A percentile compares a stretch with the other conserved stretches of the same genome.
These are phyloP conservation scores for Temnothorax nylanderi DNA, from an alignment of 1,140 invertebrate genomes.

Conservation along the genomic window DNA sequence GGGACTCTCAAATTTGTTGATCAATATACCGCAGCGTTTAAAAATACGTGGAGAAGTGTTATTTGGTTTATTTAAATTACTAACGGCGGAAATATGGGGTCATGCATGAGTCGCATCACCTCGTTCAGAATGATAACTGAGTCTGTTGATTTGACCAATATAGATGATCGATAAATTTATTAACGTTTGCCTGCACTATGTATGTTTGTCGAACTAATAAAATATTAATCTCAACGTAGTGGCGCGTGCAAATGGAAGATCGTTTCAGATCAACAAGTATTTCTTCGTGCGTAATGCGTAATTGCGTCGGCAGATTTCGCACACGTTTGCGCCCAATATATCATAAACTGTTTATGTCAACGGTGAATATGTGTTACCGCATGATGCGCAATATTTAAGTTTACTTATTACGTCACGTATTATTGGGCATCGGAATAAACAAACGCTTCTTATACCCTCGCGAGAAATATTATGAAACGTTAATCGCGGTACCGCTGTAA, in stretches of 20 bases:
- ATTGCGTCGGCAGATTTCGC: not conserved
- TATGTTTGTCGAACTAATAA: constrained; percentile 31
- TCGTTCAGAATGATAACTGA: not conserved
- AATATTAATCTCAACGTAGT: constrained; percentile 29
- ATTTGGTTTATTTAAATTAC: not conserved
- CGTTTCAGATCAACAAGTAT: constrained; percentile 33
- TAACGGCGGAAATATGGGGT: not conserved
- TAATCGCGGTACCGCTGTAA: constrained; percentile 9
- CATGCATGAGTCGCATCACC: not conserved
- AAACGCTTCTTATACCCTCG: not conserved
- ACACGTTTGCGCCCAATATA: not conserved
- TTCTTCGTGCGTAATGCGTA: constrained; percentile 22
- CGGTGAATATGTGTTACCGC: not conserved
- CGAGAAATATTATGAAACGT: constrained; percentile 2
- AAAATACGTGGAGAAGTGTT: not conserved
- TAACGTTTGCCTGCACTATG: not conserved
- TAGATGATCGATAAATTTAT: constrained; percentile 15
- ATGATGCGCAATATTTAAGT: not conserved
- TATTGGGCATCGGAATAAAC: not conserved
- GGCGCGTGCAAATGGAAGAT: constrained; percentile 5
- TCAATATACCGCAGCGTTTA: not conserved
- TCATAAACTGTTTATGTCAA: not conserved
- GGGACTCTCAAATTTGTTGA: not conserved
- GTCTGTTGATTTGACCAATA: constrained; percentile 23
- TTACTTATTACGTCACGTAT: not conserved